Evolutionary conservation across 92 coral and sea anemone species (phyloP), one percentile per base, ranked within the genome.

Genomic region (Muricea muricata): DNA sequence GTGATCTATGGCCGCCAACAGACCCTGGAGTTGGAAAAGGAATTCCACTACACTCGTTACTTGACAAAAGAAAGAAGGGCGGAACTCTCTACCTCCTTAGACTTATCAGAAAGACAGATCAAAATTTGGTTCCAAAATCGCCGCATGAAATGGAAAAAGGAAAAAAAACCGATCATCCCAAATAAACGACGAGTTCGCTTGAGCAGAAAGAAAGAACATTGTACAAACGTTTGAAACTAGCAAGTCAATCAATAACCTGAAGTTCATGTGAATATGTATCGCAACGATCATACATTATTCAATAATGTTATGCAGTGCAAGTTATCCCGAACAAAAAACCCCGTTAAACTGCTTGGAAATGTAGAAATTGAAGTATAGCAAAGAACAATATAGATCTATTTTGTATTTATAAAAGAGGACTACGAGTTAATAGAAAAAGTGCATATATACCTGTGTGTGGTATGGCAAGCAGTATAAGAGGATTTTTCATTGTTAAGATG

Each of bases 61-160:
- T 24, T 78, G 50, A 78, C 83, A 17, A 78, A 78, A 46, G 83
- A 78, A 39, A 56, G 83, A 45, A 61, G 83, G 4, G 83, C 83
- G 7, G 83, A 78, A 58, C 83, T 78, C 15, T 39, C 83, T 8
- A 31, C 14, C 18, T 29, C 83, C 26, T 45, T 78, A 1, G 25
- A 39, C 26, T 58, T 78, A 23, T 50, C 83, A 9, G 83, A 78
- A 78, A 78, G 83, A 39, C 83, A 78, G 55, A 57, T 78, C 0
- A 78, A 78, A 57, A 78, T 78, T 18, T 78, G 83, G 83, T 78
- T 78, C 42, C 83, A 78, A 78, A 78, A 78, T 57, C 83, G 83
- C 24, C 37, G 83, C 1, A 78, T 78, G 83, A 78, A 78, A 60
- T 78, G 69, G 83, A 78, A 78, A 56, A 78, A 78, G 50, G 83